Percentiles rank a stretch among this genome's conserved stretches.
Evolutionary conservation across 1,140 invertebrate genomes (phyloP).

Genomic region (Drosophila ficusphila): DNA sequence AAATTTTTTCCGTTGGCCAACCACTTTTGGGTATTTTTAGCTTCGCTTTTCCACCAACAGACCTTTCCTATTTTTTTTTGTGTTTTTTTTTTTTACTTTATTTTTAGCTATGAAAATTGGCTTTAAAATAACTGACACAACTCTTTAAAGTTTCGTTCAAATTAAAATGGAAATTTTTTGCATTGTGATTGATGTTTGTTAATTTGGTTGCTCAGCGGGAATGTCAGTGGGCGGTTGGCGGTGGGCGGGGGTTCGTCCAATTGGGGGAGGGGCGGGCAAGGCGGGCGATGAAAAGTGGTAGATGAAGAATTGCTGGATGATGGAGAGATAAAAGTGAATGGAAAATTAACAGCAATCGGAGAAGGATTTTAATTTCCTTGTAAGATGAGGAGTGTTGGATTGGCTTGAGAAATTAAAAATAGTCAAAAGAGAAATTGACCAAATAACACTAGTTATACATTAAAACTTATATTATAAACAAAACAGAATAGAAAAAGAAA

Average conservation of each 20-base stretch:
- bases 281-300: conserved; percentile 37
- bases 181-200: conserved; percentile 46
- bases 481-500: not conserved
- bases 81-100: not conserved
- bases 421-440: no score
- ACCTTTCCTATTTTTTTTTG: no score
- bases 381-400: no score
- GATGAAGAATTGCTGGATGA: conserved; percentile 23
- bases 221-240: not conserved
- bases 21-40: conserved; percentile 37
- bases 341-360: conserved; percentile 6
- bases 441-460: not conserved
- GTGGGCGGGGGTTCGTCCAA: no score
- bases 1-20: no score
- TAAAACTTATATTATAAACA: no score
- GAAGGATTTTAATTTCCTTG: not conserved
- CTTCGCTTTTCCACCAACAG: conserved; percentile 1
- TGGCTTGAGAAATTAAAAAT: no score
- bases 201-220: conserved; percentile 44
- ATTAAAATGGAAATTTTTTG: conserved; percentile 38
- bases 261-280: not conserved
- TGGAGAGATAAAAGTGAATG: conserved; percentile 41
- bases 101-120: conserved; percentile 35
- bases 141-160: conserved; percentile 10
- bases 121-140: conserved; percentile 32